phyloP scores from a whole-genome alignment of 2,113 vertebrate genomes.

The Chaetura pelagica region DNA sequence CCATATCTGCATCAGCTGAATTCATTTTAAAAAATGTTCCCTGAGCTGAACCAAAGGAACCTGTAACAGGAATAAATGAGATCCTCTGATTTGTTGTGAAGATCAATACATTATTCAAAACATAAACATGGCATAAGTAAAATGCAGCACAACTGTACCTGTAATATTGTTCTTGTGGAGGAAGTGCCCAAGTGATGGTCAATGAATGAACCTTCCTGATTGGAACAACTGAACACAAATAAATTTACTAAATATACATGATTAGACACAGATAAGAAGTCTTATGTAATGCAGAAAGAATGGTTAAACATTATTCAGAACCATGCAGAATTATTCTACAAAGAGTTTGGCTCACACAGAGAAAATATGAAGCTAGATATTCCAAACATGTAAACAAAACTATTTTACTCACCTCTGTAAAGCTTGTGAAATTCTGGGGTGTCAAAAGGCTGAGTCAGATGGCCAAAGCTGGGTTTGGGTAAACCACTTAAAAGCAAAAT shows the following conservation, averaged over 20 bases:
- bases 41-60: neutral
- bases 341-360: neutral
- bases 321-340: neutral
- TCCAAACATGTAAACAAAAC: neutral
- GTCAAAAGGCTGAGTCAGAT: slow-evolving; percentile 90
- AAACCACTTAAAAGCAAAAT: slow-evolving; percentile 81
- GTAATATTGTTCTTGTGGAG: slow-evolving; percentile 91
- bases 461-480: slow-evolving; percentile 85
- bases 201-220: slow-evolving; percentile 93
- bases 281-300: neutral
- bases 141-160: slow-evolving; percentile 76
- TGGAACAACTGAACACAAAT: slow-evolving; percentile 88
- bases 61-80: neutral
- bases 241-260: neutral
- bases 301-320: neutral
- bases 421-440: slow-evolving; percentile 92
- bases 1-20: neutral
- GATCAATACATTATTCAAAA: neutral
- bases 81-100: neutral
- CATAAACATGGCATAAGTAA: neutral
- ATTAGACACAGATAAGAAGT: neutral
- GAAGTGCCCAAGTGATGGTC: slow-evolving; percentile 94
- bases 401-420: slow-evolving; percentile 86
- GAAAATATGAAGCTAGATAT: neutral
- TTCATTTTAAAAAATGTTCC: neutral